Base-by-base conservation (phyloP, 2,888 invertebrate species). In the Eupeodes latifasciatus region DNA sequence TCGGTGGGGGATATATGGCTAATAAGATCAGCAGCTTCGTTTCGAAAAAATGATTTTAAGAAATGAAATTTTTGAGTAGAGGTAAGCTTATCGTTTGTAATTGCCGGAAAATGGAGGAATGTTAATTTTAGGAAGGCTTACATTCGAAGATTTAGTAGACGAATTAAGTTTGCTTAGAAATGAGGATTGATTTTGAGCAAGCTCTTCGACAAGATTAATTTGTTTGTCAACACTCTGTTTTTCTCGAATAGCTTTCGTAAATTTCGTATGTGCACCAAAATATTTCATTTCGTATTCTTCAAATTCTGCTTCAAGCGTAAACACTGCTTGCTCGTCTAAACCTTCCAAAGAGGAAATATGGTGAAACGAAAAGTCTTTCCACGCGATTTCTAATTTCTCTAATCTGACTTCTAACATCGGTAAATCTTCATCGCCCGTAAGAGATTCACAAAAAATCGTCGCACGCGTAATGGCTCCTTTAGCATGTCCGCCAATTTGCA, bases 1-100 rank as follows among this genome's bases (percentile, higher is more conserved):
- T 89, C 77, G 4, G 88, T 81, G 16, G 77, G 64, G 34, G 76
- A 81, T 5, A 87, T 74, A 47, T 89, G 83, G n/a, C 67, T 80
- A 16, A 84, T 76, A 10, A 89, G 49, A 27, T 75, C 59, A 6
- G 83, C 89, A 14, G 83, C 85, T 47, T 90, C 89, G 11, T 80
- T 81, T 51, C 12, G 44, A 14, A 51, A 61, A 51, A 61, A 74
- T 0, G 16, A 61, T 51, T 61, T 61, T 0, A 74, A 12, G 12
- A 19, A 36, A 19, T 75, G 7, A 12, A 61, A 71, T 9, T 69
- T 71, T 4, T 71, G 53, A 1, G 40, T 61, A 5, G 36, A n/a
- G 6, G 66, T 62, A 19, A 67, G 6, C 11, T 16, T 53, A 4
- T 27, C 51, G 3, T 40, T 27, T 4, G 7, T 75, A 62, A 14